Evolutionary conservation across 2,113 vertebrate species (phyloP), one percentile per base, ranked within the genome.

Genomic region (Tenebrosternarchus preto): DNA sequence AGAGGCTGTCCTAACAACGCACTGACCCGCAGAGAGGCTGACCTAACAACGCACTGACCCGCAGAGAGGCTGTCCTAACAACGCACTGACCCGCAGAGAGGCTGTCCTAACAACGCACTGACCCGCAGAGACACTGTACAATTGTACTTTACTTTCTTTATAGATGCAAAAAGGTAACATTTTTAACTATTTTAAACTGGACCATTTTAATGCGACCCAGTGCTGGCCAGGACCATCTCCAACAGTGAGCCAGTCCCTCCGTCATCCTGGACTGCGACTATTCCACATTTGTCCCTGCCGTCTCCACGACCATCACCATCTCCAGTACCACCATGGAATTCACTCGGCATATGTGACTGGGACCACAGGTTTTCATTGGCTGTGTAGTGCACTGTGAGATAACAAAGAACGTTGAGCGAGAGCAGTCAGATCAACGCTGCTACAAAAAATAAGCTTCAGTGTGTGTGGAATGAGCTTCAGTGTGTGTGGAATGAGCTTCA

Each of bases 121-220:
- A 66, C 39, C 67, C 78, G 46, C 50, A 73, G 25, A 80, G 60
- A 73, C 68, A 27, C 36, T 77, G 78, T 77, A 80, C 78, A 84
- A 6, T 84, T 80, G 46, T 72, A 73, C 53, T 73, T 73, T 29
- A 77, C 53, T 27, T 55, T 73, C 22, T 80, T 83, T 80, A 43
- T 83, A 80, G 63, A 80, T 50, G 68, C 71, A 57, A 74, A 82
- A 80, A 59, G 56, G 63, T 24, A 11, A 43, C 15, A 20, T 56
- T 78, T 85, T 80, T 70, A 83, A 53, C 25, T 31, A 33, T 82
- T 76, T 73, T 71, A 56, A 77, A 66, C 57, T 66, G 74, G 57
- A 76, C 59, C 20, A 12, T 68, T 39, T 68, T n/a, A 68, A 39
- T 31, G 36, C 19, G 11, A 20, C 9, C 31, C 19, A 36, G 4